These are phyloP conservation scores for Pyrrhia umbra DNA, from an alignment of 2,888 invertebrate genomes.

Conservation along the genomic window DNA sequence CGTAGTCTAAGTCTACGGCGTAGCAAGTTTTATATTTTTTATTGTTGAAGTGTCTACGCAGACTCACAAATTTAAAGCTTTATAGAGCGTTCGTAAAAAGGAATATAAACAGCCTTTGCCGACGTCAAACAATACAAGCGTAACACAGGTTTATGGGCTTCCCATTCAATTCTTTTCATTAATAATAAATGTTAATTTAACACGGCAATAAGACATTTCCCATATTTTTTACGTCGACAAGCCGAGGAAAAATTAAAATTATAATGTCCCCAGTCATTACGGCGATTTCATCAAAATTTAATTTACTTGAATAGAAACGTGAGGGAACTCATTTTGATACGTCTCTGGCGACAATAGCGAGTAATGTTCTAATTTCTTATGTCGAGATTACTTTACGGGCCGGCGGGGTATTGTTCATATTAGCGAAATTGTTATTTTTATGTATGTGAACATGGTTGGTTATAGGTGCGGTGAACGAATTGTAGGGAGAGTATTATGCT, in stretches of 20 bases:
- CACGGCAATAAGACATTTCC: constrained; percentile 65
- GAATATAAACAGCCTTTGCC: constrained; percentile 31
- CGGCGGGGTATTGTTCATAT: constrained; percentile 57
- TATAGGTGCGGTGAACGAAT: constrained; percentile 32
- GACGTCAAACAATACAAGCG: constrained; percentile 39
- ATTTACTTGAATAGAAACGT: constrained; percentile 68
- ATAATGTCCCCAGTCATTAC: constrained; percentile 67
- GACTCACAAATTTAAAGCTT: constrained; percentile 5
- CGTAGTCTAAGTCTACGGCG: constrained; percentile 44
- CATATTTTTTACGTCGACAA: constrained; percentile 63
- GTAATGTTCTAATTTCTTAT: constrained; percentile 61
- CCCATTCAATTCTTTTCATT: constrained; percentile 55
- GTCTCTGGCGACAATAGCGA: constrained; percentile 48
- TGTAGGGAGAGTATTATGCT: constrained; percentile 13
- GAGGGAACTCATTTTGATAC: constrained; percentile 58
- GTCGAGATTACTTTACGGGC: constrained; percentile 55
- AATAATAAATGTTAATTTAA: constrained; percentile 68
- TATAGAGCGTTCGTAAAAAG: constrained; percentile 5
- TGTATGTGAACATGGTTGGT: constrained; percentile 46
- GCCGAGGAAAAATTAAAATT: constrained; percentile 66
- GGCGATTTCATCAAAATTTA: constrained; percentile 70
- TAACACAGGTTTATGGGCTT: constrained; percentile 44
- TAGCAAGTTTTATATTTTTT: constrained; percentile 31
- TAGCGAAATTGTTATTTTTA: constrained; percentile 52
- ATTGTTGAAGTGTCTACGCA: constrained; percentile 20